A percentile compares a stretch with the other conserved stretches of the same genome.
phyloP scores from a whole-genome alignment of 2,797 vertebrate genomes.

The Cynopterus sphinx region DNA sequence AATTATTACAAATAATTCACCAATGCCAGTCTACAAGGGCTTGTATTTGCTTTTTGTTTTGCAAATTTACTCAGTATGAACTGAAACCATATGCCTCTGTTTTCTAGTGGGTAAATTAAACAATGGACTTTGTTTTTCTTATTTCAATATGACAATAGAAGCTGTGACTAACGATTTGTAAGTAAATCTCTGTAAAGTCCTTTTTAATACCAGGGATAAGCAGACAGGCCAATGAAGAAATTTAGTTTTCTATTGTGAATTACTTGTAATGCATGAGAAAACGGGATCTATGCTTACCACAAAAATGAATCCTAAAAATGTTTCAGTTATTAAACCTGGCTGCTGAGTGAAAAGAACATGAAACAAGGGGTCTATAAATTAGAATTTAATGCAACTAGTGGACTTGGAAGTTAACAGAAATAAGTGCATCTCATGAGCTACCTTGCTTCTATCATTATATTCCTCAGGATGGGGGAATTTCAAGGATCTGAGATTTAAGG shows the following conservation, averaged over 20 bases:
- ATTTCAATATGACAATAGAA: slow-evolving; percentile 41
- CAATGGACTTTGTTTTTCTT: slow-evolving; percentile 36
- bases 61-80: slow-evolving; percentile 28
- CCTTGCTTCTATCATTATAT: slow-evolving; percentile 42
- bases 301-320: slow-evolving; percentile 1
- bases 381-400: background rate
- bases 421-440: background rate
- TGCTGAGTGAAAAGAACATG: background rate
- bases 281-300: background rate
- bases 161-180: background rate
- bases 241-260: slow-evolving; percentile 10
- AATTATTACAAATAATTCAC: slow-evolving; percentile 4
- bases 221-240: slow-evolving; percentile 10
- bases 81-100: slow-evolving; percentile 6
- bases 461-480: background rate
- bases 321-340: slow-evolving; percentile 51
- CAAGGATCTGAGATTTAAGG: background rate
- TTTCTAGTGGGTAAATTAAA: background rate
- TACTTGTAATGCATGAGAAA: slow-evolving; percentile 51
- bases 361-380: slow-evolving; percentile 28
- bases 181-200: background rate
- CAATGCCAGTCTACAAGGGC: background rate
- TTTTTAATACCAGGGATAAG: background rate
- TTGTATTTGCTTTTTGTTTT: background rate
- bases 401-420: background rate